Evolutionary conservation across 2,888 invertebrate genomes (phyloP), one percentile per base, ranked within the genome.

Genomic region (Lasioglossum pauxillum): DNA sequence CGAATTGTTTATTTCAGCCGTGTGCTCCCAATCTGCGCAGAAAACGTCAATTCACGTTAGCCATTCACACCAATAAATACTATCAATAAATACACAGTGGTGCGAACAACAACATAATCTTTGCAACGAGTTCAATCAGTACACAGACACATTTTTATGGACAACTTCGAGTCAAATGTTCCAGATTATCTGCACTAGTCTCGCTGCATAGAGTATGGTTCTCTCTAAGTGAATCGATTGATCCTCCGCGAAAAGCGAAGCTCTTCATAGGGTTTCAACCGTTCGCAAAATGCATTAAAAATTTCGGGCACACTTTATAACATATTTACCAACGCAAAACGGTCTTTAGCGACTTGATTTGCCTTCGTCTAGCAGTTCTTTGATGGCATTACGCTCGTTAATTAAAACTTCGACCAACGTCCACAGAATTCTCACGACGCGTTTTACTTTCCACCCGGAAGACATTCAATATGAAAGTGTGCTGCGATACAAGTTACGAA

Each of bases 1-100:
- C 78, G 96, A 96, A 94, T 96, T 96, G 95, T 96, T 96, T 95
- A 96, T 95, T 88, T 95, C 95, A 81, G 96, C 95, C 86, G 95
- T 95, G 90, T 94, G 94, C 89, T 96, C 96, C 95, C 95, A 96
- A 89, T 95, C 96, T 96, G 93, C 31, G 92, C 93, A 88, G 80
- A 89, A 87, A 88, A 78, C 46, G 80, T 81, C 80, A 82, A 8
- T 0, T 60, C 27, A 5, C 31, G 35, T 67, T 35, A 67, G 19
- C 3, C 4, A 23, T 35, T 35, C 19, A 8, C 35, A 8, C 7
- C 3, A 19, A 67, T 35, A 35, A 19, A 31, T 35, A 19, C 16
- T 8, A 60, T 27, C 27, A 5, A 60, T 60, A 14, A 49, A 49
- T 19, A 5, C 19, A 23, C 49, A 53, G 7, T 53, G 49, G 23